Conservation (phyloP, 2,113 vertebrate species). For the Pedionomus torquatus region DNA sequence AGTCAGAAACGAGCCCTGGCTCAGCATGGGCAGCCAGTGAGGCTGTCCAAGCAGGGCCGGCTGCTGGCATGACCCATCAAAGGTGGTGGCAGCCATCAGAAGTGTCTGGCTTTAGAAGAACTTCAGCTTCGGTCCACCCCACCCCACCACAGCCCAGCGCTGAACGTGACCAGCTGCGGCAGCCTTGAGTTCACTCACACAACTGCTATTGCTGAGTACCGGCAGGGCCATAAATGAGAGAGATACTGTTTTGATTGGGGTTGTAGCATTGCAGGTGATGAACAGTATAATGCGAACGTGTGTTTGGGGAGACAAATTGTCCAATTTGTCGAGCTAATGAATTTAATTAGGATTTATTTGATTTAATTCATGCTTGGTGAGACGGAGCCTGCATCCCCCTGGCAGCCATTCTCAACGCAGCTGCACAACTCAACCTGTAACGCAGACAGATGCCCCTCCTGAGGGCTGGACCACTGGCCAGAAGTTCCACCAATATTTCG, state of each 20-base stretch:
- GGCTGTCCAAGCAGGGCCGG: background rate
- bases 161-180: fast-evolving
- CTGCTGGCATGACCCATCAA: background rate
- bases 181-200: background rate
- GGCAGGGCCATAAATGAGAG: background rate
- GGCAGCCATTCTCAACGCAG: background rate
- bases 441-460: background rate
- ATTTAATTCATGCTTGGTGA: constrained; percentile 37
- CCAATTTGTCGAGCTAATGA: constrained; percentile 48
- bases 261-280: constrained; percentile 40
- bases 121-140: background rate
- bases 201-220: background rate
- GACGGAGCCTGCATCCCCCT: background rate
- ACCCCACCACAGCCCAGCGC: fast-evolving
- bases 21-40: background rate
- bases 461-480: background rate
- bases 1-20: background rate
- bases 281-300: constrained; percentile 8
- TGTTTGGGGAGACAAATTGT: constrained; percentile 38
- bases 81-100: background rate
- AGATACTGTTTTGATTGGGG: background rate
- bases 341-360: constrained; percentile 55
- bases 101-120: background rate
- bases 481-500: background rate
- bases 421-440: background rate